Percentiles rank a stretch among this genome's conserved stretches.
Conservation (phyloP, 2,113 vertebrate species). For the Limnothrissa miodon region DNA sequence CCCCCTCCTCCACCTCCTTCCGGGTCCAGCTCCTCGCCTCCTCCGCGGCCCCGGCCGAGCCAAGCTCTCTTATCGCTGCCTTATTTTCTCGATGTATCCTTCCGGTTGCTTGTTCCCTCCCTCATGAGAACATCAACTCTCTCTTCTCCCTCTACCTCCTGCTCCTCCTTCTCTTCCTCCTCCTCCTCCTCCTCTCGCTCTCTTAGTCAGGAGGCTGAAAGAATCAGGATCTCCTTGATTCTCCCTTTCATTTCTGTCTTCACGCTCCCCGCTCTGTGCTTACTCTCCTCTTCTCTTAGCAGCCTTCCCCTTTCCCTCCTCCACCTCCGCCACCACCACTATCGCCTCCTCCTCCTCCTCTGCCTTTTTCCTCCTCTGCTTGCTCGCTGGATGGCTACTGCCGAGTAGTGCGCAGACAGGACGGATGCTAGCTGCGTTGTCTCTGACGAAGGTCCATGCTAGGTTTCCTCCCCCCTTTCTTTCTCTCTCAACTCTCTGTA, state of each 20-base stretch:
- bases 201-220: slow-evolving; percentile 12
- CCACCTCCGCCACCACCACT: not conserved
- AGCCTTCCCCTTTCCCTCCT: not conserved
- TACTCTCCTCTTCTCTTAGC: not conserved
- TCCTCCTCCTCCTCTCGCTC: not conserved
- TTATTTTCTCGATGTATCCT: not conserved
- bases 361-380: not conserved
- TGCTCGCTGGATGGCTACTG: not conserved
- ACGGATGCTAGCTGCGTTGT: not conserved
- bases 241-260: not conserved
- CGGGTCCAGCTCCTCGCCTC: slow-evolving; percentile 44
- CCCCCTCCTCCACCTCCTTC: slow-evolving; percentile 31
- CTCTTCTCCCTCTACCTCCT: not conserved
- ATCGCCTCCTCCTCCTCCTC: not conserved
- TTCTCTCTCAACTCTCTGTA: not conserved
- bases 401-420: not conserved
- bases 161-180: not conserved
- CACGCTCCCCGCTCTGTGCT: not conserved
- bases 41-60: slow-evolving; percentile 39
- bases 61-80: slow-evolving; percentile 33
- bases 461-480: not conserved
- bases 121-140: not conserved
- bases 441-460: not conserved
- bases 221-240: not conserved
- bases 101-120: not conserved